phyloP scores from a whole-genome alignment of 1,140 invertebrate species.

The Whitmania pigra region DNA sequence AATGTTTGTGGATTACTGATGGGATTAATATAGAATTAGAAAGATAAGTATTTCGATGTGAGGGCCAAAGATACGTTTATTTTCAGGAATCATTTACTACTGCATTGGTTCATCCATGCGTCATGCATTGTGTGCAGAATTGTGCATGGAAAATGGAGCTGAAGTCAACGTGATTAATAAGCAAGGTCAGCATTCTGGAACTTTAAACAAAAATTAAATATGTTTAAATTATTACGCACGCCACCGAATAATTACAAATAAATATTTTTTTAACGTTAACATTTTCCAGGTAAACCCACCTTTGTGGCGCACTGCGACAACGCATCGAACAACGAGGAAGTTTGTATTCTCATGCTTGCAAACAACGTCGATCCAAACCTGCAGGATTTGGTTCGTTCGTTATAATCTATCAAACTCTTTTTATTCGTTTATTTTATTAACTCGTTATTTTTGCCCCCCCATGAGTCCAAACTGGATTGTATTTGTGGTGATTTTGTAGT shows the following conservation, averaged over 20 bases:
- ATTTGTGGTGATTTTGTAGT: too few species aligned
- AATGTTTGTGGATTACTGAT: too few species aligned
- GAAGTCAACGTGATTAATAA: slow-evolving; percentile 36
- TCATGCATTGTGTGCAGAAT: slow-evolving; percentile 39
- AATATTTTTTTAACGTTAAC: too few species aligned
- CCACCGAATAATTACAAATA: too few species aligned
- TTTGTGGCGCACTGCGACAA: slow-evolving; percentile 39
- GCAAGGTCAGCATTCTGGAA: slow-evolving; percentile 27
- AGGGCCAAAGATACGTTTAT: too few species aligned
- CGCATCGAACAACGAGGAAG: slow-evolving; percentile 38
- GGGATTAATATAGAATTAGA: too few species aligned
- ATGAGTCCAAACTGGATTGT: too few species aligned
- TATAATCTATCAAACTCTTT: neutral
- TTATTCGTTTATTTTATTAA: too few species aligned
- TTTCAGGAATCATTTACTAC: slow-evolving; percentile 40
- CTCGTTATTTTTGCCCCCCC: neutral
- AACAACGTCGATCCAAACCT: slow-evolving; percentile 40
- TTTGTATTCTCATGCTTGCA: slow-evolving; percentile 36
- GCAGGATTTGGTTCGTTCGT: slow-evolving; percentile 32
- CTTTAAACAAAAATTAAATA: neutral
- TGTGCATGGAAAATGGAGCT: slow-evolving; percentile 37
- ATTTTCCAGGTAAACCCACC: slow-evolving; percentile 32
- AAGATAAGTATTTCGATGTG: too few species aligned
- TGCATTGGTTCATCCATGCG: slow-evolving; percentile 38
- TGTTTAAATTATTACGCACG: too few species aligned